Conservation (phyloP, 2,113 vertebrate genomes). For the Scortum barcoo region DNA sequence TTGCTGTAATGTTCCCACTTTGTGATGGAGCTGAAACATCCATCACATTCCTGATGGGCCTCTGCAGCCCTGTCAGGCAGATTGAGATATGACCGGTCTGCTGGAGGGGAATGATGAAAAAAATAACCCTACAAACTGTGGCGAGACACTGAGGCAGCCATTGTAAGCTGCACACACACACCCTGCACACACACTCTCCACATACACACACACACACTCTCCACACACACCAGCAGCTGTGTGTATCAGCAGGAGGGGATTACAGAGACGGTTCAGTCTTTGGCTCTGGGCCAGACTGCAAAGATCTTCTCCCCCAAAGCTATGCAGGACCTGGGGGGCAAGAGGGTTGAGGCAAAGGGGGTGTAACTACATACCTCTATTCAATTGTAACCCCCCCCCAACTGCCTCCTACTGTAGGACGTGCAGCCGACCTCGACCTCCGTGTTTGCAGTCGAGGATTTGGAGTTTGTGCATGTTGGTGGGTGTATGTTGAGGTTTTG, state of each 20-base stretch:
- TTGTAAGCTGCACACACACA: slow-evolving; percentile 22
- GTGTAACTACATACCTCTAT: slow-evolving; percentile 31
- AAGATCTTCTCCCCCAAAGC: slow-evolving; percentile 43
- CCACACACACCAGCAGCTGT: slow-evolving; percentile 59
- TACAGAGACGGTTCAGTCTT: slow-evolving; percentile 51
- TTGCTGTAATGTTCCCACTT: background rate
- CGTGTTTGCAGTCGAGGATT: background rate
- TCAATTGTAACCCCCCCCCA: slow-evolving; percentile 39
- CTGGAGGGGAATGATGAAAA: slow-evolving; percentile 25
- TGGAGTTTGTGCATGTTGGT: background rate
- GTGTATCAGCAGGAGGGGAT: slow-evolving; percentile 58
- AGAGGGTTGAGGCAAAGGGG: background rate
- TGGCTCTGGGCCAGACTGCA: slow-evolving; percentile 53
- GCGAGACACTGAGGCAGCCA: slow-evolving; percentile 39
- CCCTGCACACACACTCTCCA: no score
- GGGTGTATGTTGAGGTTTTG: slow-evolving; percentile 29
- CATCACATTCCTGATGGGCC: slow-evolving; percentile 35
- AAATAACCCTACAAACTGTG: slow-evolving; percentile 15
- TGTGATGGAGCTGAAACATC: slow-evolving; percentile 23
- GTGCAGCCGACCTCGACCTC: background rate
- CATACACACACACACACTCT: background rate
- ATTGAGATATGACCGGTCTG: slow-evolving; percentile 25
- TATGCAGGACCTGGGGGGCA: slow-evolving; percentile 22
- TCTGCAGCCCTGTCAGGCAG: slow-evolving; percentile 27
- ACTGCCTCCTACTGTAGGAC: background rate